A percentile compares a stretch with the other conserved stretches of the same genome.
Conservation (phyloP, 2,113 vertebrate species). For the Corythaixoides concolor region DNA sequence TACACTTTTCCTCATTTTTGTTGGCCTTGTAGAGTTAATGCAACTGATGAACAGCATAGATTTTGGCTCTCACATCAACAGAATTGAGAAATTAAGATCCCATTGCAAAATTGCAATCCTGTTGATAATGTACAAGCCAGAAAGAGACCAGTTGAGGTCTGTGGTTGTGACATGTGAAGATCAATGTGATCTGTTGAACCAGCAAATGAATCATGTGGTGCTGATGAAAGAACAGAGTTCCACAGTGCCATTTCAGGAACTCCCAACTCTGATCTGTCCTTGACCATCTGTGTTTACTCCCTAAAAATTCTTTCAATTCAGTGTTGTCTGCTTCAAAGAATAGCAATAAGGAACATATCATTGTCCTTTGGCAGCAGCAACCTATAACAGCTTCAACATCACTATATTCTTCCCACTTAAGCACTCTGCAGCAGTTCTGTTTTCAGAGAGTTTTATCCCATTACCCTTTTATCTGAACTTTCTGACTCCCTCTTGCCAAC, state of each 20-base stretch:
- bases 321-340: not conserved
- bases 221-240: not conserved
- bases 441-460: not conserved
- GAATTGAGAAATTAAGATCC: constrained; percentile 38
- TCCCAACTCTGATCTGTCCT: not conserved
- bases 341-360: not conserved
- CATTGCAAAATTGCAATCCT: constrained; percentile 22
- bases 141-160: not conserved
- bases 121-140: not conserved
- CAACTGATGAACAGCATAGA: not conserved
- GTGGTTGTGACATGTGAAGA: constrained; percentile 6
- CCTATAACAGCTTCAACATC: not conserved
- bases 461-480: not conserved
- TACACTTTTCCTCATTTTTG: not conserved
- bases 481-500: not conserved
- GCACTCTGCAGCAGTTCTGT: not conserved
- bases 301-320: not conserved
- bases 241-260: not conserved
- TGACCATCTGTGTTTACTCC: not conserved
- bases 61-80: not conserved
- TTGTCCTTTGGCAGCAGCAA: not conserved
- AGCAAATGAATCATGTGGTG: not conserved
- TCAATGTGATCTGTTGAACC: not conserved
- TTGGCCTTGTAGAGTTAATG: not conserved
- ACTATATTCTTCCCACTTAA: not conserved